These are phyloP conservation scores for Arvicanthis niloticus DNA, from an alignment of 2,113 vertebrate genomes.

Conservation along the genomic window DNA sequence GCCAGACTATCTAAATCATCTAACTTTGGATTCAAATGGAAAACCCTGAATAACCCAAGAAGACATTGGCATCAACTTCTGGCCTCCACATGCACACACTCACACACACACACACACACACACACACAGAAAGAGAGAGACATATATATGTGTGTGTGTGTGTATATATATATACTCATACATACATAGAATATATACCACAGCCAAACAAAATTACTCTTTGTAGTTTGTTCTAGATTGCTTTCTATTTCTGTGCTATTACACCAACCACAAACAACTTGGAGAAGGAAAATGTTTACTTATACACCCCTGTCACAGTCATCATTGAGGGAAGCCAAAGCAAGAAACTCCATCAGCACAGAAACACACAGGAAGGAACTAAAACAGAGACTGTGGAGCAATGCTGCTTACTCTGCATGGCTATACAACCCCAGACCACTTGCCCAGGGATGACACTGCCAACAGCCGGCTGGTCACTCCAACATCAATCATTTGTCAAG, in stretches of 20 bases:
- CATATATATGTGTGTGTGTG: no score
- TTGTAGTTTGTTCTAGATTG: neutral
- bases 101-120: no score
- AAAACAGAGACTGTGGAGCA: neutral
- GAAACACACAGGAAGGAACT: neutral
- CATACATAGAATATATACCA: neutral
- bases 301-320: neutral
- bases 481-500: neutral
- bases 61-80: neutral
- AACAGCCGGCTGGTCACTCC: neutral
- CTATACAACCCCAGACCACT: neutral
- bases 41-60: neutral
- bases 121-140: no score
- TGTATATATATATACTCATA: neutral
- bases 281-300: neutral
- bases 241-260: neutral
- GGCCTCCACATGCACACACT: no score
- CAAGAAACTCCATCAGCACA: neutral
- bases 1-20: neutral
- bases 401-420: neutral
- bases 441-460: neutral
- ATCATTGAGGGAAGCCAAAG: neutral
- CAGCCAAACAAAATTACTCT: neutral
- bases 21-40: neutral
- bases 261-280: neutral